Percentiles rank a stretch among this genome's conserved stretches.
Evolutionary conservation across 2,888 invertebrate genomes (phyloP).

Genomic region (Rhagonycha lutea): DNA sequence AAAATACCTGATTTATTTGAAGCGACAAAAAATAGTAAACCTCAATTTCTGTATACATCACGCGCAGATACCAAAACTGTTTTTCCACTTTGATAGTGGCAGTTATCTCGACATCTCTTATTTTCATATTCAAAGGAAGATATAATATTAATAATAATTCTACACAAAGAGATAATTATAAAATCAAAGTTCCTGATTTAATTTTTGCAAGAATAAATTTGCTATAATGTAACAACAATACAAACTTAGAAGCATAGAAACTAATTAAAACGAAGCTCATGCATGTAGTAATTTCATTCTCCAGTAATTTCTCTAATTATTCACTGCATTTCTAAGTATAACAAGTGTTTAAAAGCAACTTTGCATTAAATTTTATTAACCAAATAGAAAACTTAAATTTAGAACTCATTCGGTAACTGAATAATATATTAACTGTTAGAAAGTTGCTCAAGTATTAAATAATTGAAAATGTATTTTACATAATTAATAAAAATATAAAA

Average conservation of each 20-base stretch:
- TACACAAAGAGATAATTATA: background rate
- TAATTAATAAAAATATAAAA: too few species aligned
- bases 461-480: background rate
- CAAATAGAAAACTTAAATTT: background rate
- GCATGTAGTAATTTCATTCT: constrained; percentile 17
- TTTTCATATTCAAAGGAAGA: background rate
- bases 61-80: background rate
- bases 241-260: constrained; percentile 13
- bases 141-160: background rate
- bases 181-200: background rate
- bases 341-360: constrained; percentile 4
- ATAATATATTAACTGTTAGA: background rate
- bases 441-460: background rate
- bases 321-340: background rate
- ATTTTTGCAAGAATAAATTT: background rate
- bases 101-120: too few species aligned
- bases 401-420: background rate
- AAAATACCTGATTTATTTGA: background rate
- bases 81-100: too few species aligned
- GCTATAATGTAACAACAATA: constrained; percentile 7
- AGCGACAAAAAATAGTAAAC: background rate
- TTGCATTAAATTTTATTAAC: background rate
- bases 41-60: background rate
- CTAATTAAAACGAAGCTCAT: constrained; percentile 15
- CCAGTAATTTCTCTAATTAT: constrained; percentile 11